Evolutionary conservation across 2,113 vertebrate genomes (phyloP).

Genomic region (Setophaga coronata): DNA sequence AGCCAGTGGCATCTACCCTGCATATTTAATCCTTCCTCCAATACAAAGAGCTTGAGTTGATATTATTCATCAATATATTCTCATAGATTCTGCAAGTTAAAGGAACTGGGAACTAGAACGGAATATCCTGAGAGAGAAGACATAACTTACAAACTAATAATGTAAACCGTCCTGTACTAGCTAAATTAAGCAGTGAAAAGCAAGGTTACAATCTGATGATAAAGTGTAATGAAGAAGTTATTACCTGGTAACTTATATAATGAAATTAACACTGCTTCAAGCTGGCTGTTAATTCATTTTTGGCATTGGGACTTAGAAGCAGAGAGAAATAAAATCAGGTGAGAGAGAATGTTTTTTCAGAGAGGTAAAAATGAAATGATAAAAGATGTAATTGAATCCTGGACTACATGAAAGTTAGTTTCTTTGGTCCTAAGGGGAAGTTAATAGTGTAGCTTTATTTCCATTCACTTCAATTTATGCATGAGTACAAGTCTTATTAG

Average conservation of each 20-base stretch:
- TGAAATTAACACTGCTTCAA: not conserved
- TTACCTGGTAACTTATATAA: conserved; percentile 6
- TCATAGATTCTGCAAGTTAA: not conserved
- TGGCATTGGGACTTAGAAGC: not conserved
- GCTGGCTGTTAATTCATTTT: not conserved
- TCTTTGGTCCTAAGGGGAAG: not conserved
- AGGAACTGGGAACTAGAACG: not conserved
- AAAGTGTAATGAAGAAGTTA: not conserved
- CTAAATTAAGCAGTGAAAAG: not conserved
- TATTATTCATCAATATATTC: not conserved
- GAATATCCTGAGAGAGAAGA: not conserved
- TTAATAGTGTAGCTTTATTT: not conserved
- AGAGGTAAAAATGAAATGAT: not conserved
- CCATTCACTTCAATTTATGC: not conserved
- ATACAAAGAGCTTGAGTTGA: not conserved
- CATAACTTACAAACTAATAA: not conserved
- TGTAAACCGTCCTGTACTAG: not conserved
- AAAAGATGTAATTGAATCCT: not conserved
- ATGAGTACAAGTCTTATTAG: not conserved
- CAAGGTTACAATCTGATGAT: not conserved
- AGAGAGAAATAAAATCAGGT: not conserved
- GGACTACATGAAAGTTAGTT: not conserved
- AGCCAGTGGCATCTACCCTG: not conserved
- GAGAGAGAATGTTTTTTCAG: not conserved
- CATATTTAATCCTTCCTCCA: not conserved